Conservation (phyloP, 2,888 invertebrate genomes). For the Crossocerus cetratus region DNA sequence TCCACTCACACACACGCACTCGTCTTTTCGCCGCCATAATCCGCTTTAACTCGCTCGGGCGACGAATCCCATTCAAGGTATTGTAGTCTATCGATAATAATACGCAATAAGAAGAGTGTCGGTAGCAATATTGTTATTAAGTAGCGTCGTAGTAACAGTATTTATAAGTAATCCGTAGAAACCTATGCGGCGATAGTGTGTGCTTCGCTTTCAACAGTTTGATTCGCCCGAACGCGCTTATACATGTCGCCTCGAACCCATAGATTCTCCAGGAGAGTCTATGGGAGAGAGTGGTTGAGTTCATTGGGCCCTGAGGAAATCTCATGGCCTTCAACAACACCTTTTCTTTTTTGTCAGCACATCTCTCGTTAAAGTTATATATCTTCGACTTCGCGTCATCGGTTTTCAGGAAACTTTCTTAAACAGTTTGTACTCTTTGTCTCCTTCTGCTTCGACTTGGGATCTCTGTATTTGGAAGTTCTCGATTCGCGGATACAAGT, state of each 20-base stretch:
- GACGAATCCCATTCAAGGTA: constrained; percentile 3
- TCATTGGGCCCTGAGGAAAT: neutral
- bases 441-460: too few relatives aligned
- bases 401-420: too few relatives aligned
- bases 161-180: constrained; percentile 48
- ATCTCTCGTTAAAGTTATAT: too few relatives aligned
- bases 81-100: constrained; percentile 42
- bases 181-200: constrained; percentile 28
- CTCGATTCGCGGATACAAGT: too few relatives aligned
- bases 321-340: too few relatives aligned
- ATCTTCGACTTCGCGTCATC: too few relatives aligned
- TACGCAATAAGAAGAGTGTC: constrained; percentile 48
- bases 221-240: neutral
- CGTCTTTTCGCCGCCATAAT: neutral
- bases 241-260: neutral
- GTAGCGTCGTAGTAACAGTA: constrained; percentile 39
- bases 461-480: too few relatives aligned
- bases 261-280: neutral
- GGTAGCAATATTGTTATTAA: constrained; percentile 48
- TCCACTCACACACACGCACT: neutral
- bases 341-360: neutral
- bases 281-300: neutral
- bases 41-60: neutral
- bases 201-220: neutral
- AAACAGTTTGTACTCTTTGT: too few relatives aligned